Conservation (phyloP, 1,140 invertebrate genomes). For the Papilio polyxenes region DNA sequence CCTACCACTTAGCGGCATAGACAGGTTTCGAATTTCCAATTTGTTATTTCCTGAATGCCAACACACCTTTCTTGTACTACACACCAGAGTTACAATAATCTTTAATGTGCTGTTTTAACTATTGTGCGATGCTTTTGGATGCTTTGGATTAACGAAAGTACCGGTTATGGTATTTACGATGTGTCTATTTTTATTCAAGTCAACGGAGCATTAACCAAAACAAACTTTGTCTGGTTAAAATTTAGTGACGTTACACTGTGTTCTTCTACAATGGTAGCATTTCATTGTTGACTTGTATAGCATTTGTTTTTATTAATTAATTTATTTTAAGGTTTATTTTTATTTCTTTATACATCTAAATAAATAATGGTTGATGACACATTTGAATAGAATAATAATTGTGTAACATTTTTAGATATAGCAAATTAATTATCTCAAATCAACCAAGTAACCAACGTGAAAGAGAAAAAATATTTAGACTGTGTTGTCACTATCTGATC, state of each 20-base stretch:
- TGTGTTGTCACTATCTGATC: constrained; percentile 11
- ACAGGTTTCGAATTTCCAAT: constrained; percentile 2
- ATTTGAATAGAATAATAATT: too few relatives aligned
- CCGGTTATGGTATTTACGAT: neutral
- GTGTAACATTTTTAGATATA: too few relatives aligned
- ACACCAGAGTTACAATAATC: constrained; percentile 1
- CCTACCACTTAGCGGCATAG: neutral
- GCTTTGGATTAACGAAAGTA: neutral
- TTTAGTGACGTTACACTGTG: neutral
- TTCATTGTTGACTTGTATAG: neutral
- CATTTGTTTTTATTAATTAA: neutral
- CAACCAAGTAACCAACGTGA: neutral
- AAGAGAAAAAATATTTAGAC: neutral
- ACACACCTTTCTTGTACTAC: neutral
- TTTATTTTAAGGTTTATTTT: neutral
- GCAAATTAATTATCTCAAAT: neutral
- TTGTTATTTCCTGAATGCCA: neutral
- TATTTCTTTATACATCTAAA: too few relatives aligned
- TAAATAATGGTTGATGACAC: too few relatives aligned
- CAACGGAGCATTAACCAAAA: constrained; percentile 56
- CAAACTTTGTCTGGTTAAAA: constrained; percentile 40
- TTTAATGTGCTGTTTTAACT: constrained; percentile 41
- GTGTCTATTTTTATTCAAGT: constrained; percentile 54
- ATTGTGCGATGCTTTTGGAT: neutral
- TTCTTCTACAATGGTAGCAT: neutral